phyloP scores from a whole-genome alignment of 1,140 invertebrate species.

The Drosophila novamexicana region DNA sequence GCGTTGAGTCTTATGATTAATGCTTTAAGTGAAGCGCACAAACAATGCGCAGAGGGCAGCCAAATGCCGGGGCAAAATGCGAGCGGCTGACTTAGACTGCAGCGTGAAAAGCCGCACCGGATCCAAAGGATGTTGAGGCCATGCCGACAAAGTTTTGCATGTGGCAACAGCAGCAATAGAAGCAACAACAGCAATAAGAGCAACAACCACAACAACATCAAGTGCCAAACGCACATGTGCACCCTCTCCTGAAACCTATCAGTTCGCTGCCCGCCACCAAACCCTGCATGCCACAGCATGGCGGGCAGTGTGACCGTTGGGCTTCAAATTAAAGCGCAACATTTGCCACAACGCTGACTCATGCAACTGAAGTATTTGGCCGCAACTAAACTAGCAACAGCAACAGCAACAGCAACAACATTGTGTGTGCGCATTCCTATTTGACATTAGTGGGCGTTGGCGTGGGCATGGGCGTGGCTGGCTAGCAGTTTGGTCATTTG shows the following conservation, averaged over 20 bases:
- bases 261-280: not conserved
- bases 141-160: slow-evolving; percentile 36
- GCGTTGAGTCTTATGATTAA: slow-evolving; percentile 47
- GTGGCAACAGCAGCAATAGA: slow-evolving; percentile 15
- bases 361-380: slow-evolving; percentile 49
- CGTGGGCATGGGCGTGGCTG: not conserved
- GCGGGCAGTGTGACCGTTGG: slow-evolving; percentile 19
- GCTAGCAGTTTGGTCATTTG: slow-evolving; percentile 46
- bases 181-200: too few species aligned
- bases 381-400: slow-evolving; percentile 32
- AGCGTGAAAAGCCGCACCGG: slow-evolving; percentile 43
- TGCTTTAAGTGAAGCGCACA: slow-evolving; percentile 44
- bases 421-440: slow-evolving; percentile 1
- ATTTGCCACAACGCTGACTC: slow-evolving; percentile 38
- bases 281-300: not conserved
- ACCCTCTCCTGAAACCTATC: not conserved
- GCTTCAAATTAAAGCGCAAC: slow-evolving; percentile 36
- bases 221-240: slow-evolving; percentile 43
- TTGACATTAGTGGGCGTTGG: slow-evolving; percentile 16
- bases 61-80: not conserved
- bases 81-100: slow-evolving; percentile 12
- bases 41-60: slow-evolving; percentile 9
- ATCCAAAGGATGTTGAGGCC: slow-evolving; percentile 38
- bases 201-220: slow-evolving; percentile 18
- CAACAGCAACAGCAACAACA: slow-evolving; percentile 12